These are phyloP conservation scores for Pseudomyrmex concolor DNA, from an alignment of 1,140 invertebrate species.

Conservation along the genomic window DNA sequence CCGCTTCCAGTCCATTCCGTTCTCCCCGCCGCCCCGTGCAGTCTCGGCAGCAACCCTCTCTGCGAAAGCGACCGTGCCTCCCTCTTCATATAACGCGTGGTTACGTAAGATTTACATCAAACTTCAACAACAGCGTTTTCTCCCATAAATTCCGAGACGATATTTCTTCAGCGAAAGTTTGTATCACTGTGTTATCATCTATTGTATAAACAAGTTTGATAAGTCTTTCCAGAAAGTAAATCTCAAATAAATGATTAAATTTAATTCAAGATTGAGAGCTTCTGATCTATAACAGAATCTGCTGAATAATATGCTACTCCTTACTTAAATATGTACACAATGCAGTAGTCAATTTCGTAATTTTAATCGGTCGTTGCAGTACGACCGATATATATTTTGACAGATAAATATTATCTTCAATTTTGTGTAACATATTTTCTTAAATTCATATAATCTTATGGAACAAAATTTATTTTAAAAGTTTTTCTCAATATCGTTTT, in stretches of 20 bases:
- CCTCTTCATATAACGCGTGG: slow-evolving; percentile 31
- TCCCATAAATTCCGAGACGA: slow-evolving; percentile 21
- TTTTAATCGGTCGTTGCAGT: background rate
- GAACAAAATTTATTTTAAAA: too few species aligned
- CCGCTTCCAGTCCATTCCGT: slow-evolving; percentile 24
- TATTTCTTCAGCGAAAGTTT: slow-evolving; percentile 37
- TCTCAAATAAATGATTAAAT: background rate
- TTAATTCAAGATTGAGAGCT: background rate
- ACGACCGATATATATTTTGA: too few species aligned
- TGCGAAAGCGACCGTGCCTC: slow-evolving; percentile 15
- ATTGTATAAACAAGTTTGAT: slow-evolving; percentile 29
- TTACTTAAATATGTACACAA: background rate
- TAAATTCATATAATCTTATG: too few species aligned
- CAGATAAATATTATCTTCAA: too few species aligned
- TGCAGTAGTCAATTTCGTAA: background rate
- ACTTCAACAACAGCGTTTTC: slow-evolving; percentile 32
- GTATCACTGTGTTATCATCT: slow-evolving; percentile 19
- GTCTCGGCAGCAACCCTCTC: slow-evolving; percentile 25
- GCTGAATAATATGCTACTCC: background rate
- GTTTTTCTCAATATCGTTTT: too few species aligned
- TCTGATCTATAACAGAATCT: background rate
- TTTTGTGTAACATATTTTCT: too few species aligned
- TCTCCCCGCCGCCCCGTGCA: background rate
- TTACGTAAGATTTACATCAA: slow-evolving; percentile 48
- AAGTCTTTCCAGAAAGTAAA: background rate